Base-by-base conservation (phyloP, 2,797 vertebrate genomes). In the Clamator glandarius region DNA sequence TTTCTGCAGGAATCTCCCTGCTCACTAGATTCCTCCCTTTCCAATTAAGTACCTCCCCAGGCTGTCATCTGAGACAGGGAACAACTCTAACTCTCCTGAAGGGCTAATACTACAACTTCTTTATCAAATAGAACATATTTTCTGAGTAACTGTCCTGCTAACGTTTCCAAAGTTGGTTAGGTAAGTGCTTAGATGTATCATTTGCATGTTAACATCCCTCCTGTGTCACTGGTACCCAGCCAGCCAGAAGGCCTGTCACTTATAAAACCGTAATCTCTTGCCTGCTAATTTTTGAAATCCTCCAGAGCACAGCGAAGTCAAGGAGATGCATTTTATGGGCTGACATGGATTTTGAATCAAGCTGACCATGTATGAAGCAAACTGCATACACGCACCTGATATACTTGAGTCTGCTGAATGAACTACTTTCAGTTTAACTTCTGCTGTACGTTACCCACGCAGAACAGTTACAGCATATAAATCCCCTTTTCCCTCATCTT, bases 401-500 rank as follows among this genome's bases (percentile, higher is more conserved):
- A 89, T 41, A 59, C 4, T 31, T 35, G 46, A 55, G 77, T 52
- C 90, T 70, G 31, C 74, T 33, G 51, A 79, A 26, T 20, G 48
- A 80, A 90, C 28, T 31, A 31, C 68, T 86, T 94, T 78, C 85
- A 44, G 5, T 78, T 83, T 72, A 83, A 90, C 15, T 85, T 89
- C 44, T 68, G 26, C 41, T 33, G 19, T 17, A 55, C 35, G 62
- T 59, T 79, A 89, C 52, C 80, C 79, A 55, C 0, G 2, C 20
- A 55, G 23, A 70, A 93, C 15, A 55, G 63, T 36, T 88, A 88
- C 26, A 91, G 85, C 88, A 88, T 76, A 88, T 84, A 93, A 87
- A 78, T 75, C 63, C 83, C 31, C 13, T 36, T 79, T 84, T 48
- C 42, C 29, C 42, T 55, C 69, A 21, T 39, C 23, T 39, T 64